phyloP scores from a whole-genome alignment of 2,113 vertebrate species.

The Caretta caretta region DNA sequence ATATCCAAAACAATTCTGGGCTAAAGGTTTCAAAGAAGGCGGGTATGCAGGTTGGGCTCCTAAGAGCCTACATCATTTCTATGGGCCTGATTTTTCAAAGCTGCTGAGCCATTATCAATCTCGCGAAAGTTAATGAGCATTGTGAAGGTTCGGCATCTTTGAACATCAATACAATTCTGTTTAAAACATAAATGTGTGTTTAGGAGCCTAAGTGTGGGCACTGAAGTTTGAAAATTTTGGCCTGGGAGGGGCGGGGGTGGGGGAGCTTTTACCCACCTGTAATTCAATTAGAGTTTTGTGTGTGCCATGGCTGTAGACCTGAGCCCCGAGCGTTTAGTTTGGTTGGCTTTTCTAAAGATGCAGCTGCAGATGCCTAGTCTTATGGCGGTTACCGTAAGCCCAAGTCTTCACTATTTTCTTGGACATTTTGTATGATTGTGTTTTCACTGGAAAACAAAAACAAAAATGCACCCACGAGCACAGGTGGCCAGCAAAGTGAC shows the following conservation, averaged over 20 bases:
- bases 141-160: background rate
- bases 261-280: background rate
- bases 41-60: background rate
- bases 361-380: constrained; percentile 36
- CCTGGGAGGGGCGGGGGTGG: background rate
- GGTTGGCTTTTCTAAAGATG: background rate
- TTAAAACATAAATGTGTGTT: background rate
- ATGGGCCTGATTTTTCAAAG: background rate
- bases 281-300: constrained; percentile 38
- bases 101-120: background rate
- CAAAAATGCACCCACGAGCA: constrained; percentile 33
- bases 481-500: constrained; percentile 46
- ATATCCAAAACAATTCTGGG: background rate
- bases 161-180: background rate
- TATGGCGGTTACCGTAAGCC: constrained; percentile 52
- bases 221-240: constrained; percentile 26
- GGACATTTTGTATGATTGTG: background rate
- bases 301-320: background rate
- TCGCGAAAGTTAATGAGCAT: background rate
- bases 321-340: constrained; percentile 9
- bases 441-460: constrained; percentile 42
- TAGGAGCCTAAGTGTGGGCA: background rate
- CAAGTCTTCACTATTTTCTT: constrained; percentile 46
- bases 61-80: background rate
- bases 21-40: background rate